phyloP scores from a whole-genome alignment of 1,140 invertebrate genomes.

The Cylas formicarius region DNA sequence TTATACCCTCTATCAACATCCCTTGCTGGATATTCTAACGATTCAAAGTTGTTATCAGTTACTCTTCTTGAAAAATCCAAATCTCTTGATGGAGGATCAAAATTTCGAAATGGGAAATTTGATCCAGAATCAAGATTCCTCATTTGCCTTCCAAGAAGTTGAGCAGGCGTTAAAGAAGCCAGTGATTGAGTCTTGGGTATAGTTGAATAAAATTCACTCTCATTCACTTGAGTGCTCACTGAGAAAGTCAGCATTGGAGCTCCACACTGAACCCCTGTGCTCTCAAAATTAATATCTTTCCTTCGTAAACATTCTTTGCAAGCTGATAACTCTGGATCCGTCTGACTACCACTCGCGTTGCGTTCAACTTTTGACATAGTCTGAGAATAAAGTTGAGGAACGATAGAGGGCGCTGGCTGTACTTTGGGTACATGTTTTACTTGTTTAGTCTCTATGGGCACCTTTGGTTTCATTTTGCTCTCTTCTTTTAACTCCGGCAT shows the following conservation, averaged over 20 bases:
- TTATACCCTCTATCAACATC: no score
- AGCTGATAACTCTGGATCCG: conserved; percentile 15
- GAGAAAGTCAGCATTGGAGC: conserved; percentile 13
- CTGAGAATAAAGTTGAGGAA: no score
- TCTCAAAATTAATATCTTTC: conserved; percentile 11
- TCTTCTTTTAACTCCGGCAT: neutral
- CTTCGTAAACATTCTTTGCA: conserved; percentile 23
- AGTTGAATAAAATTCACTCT: conserved; percentile 23
- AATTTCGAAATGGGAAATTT: no score
- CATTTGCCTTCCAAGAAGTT: conserved; percentile 26
- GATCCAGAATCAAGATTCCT: no score
- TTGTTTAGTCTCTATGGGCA: no score
- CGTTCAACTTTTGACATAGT: no score
- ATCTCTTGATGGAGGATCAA: no score
- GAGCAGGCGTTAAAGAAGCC: conserved; percentile 33
- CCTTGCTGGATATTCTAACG: no score
- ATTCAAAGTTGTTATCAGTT: no score
- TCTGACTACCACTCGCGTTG: conserved; percentile 11
- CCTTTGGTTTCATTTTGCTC: neutral
- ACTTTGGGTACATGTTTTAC: conserved; percentile 2
- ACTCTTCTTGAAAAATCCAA: no score
- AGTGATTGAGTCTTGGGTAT: conserved; percentile 33
- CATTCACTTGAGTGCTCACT: conserved; percentile 25
- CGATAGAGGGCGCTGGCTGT: neutral
- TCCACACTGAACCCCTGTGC: conserved; percentile 18